Conservation (phyloP, 1,140 invertebrate species). For the Metopolophium dirhodum region DNA sequence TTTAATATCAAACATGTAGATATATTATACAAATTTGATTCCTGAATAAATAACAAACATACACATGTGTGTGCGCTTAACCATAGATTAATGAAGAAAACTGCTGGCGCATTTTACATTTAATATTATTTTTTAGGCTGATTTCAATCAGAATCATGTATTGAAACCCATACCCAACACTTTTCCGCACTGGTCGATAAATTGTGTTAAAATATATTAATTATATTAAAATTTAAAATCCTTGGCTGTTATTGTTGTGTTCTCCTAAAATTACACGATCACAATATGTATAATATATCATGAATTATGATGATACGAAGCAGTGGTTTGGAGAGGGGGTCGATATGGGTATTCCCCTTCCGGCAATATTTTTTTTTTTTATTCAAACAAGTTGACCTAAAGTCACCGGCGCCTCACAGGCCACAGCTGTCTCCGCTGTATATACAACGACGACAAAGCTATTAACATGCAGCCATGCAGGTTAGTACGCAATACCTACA, state of each 20-base stretch:
- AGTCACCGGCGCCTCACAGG: background rate
- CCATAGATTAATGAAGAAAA: too few species aligned
- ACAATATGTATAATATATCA: background rate
- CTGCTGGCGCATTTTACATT: too few species aligned
- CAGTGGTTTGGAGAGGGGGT: background rate
- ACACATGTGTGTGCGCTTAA: too few species aligned
- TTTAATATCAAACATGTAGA: background rate
- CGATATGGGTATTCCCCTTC: background rate
- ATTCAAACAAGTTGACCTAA: background rate
- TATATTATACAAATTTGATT: background rate
- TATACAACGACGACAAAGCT: background rate
- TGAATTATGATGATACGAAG: background rate
- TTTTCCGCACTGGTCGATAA: background rate
- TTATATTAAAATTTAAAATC: background rate
- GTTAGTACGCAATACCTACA: background rate
- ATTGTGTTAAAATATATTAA: background rate
- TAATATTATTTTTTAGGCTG: background rate
- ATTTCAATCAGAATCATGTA: background rate
- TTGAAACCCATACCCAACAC: background rate
- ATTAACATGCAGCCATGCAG: background rate
- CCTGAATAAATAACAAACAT: background rate
- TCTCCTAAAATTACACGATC: background rate
- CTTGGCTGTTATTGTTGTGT: background rate
- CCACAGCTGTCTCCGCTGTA: background rate
- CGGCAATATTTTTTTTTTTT: background rate